A percentile compares a stretch with the other conserved stretches of the same genome.
phyloP scores from a whole-genome alignment of 1,140 invertebrate genomes.

The Philaenus spumarius region DNA sequence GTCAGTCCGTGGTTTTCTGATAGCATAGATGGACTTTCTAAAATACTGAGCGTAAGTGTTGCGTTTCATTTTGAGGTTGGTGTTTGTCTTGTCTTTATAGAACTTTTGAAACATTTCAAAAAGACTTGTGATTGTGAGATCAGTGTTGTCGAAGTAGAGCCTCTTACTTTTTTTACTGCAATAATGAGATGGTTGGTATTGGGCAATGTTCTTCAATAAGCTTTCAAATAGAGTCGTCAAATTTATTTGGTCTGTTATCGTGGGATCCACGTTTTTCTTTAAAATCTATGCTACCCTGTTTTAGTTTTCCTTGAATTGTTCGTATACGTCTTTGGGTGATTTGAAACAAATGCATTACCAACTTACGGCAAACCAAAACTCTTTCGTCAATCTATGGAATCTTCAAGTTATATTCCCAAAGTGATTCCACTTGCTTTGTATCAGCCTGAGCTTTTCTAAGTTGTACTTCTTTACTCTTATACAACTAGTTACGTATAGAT shows the following conservation, averaged over 20 bases:
- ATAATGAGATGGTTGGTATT: too few relatives aligned
- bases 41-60: slow-evolving; percentile 12
- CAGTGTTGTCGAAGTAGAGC: slow-evolving; percentile 8
- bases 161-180: background rate
- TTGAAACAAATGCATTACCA: background rate
- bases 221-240: slow-evolving; percentile 1
- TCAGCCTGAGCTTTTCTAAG: too few relatives aligned
- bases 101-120: slow-evolving; percentile 8
- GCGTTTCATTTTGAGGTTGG: slow-evolving; percentile 3
- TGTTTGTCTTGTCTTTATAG: slow-evolving; percentile 8
- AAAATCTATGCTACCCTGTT: background rate
- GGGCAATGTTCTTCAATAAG: too few relatives aligned
- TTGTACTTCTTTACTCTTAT: too few relatives aligned
- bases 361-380: background rate
- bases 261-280: slow-evolving; percentile 1
- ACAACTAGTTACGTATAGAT: too few relatives aligned
- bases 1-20: slow-evolving; percentile 17
- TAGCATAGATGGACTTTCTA: slow-evolving; percentile 8
- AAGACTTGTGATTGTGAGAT: slow-evolving; percentile 8
- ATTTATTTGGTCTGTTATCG: slow-evolving; percentile 1
- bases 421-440: too few relatives aligned
- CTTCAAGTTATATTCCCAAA: too few relatives aligned
- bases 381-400: background rate
- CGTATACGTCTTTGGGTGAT: slow-evolving; percentile 1
- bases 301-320: slow-evolving; percentile 6